A percentile compares a stretch with the other conserved stretches of the same genome.
phyloP scores from a whole-genome alignment of 2,797 vertebrate species.

The Sphenodon punctatus region DNA sequence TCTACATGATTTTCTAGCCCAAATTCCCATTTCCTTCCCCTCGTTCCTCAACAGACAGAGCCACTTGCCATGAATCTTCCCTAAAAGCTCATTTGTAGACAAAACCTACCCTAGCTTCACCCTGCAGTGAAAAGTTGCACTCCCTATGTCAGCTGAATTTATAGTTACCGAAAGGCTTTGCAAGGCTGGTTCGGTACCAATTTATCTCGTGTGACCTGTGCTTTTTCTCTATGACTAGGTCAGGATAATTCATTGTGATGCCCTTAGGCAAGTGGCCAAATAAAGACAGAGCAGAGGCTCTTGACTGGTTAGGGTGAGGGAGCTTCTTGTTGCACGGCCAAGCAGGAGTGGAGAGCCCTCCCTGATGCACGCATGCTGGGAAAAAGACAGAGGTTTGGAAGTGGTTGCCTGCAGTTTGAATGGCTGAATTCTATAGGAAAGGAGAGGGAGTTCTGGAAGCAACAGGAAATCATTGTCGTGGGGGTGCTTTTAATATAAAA shows the following conservation, averaged over 20 bases:
- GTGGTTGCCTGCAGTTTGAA: slow-evolving; percentile 25
- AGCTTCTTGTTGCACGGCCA: slow-evolving; percentile 16
- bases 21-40: neutral
- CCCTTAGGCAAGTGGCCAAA: slow-evolving; percentile 15
- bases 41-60: neutral
- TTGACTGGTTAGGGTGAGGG: neutral
- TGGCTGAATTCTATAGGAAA: slow-evolving; percentile 64
- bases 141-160: neutral
- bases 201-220: neutral
- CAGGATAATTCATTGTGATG: neutral
- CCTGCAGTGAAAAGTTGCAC: neutral
- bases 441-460: slow-evolving; percentile 34
- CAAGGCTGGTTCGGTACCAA: neutral
- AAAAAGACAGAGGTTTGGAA: slow-evolving; percentile 53
- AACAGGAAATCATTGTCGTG: slow-evolving; percentile 64
- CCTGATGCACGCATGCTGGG: slow-evolving; percentile 21
- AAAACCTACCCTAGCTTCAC: neutral
- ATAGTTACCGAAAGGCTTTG: neutral
- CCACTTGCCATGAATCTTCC: neutral
- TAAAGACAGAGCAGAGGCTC: neutral
- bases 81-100: neutral
- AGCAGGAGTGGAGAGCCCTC: slow-evolving; percentile 14
- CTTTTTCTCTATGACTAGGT: slow-evolving; percentile 12
- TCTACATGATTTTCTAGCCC: no score
- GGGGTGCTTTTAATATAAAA: slow-evolving; percentile 48